Evolutionary conservation across 30 jellyfish, hydroid and myxozoan species (phyloP).

Genomic region (Rhopilema esculentum): DNA sequence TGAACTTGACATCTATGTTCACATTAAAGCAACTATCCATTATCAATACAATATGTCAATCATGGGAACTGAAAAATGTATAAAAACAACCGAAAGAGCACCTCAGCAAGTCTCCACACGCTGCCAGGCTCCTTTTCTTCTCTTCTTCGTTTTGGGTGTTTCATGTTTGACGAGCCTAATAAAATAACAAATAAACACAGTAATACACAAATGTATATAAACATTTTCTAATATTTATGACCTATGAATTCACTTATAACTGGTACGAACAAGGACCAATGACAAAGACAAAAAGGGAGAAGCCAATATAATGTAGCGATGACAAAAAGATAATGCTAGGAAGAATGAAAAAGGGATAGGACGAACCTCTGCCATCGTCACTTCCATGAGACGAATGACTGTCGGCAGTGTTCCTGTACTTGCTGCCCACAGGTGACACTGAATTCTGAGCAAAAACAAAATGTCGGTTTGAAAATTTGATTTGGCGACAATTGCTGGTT

Average conservation of each 20-base stretch:
- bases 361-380: conserved; percentile 94
- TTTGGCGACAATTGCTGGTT: too few species aligned
- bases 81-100: neutral
- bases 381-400: conserved; percentile 99
- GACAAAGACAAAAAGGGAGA: neutral
- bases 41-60: too few species aligned
- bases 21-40: neutral
- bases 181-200: too few species aligned
- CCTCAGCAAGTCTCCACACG: conserved; percentile 74
- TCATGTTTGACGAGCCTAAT: conserved; percentile 73
- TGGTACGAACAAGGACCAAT: neutral
- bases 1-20: too few species aligned
- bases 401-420: conserved; percentile 89
- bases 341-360: too few species aligned
- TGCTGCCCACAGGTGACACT: conserved; percentile 83
- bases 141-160: conserved; percentile 76
- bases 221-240: too few species aligned
- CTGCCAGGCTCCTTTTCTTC: conserved; percentile 83
- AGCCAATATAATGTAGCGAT: neutral
- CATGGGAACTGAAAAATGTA: too few species aligned
- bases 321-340: too few species aligned
- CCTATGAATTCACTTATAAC: too few species aligned
- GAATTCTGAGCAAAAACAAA: conserved; percentile 63
- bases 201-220: too few species aligned
- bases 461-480: too few species aligned